Percentiles rank a stretch among this genome's conserved stretches.
These are phyloP conservation scores for Aradophagus sp. DNA, from an alignment of 1,140 invertebrate genomes.

Conservation along the genomic window DNA sequence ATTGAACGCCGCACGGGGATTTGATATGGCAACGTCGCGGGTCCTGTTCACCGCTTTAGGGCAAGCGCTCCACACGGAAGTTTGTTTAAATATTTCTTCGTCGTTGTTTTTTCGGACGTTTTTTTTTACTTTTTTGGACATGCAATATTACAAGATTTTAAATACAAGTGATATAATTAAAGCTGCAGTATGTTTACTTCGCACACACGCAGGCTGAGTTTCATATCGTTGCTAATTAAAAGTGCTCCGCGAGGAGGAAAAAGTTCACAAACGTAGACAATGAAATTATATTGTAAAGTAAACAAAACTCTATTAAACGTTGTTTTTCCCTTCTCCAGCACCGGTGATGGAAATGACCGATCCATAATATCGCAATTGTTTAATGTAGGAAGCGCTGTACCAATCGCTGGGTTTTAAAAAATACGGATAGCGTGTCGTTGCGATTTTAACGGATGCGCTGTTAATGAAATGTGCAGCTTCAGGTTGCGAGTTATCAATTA, in stretches of 20 bases:
- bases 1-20: too few species aligned
- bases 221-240: slow-evolving; percentile 57
- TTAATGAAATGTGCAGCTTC: slow-evolving; percentile 15
- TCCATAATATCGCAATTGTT: slow-evolving; percentile 51
- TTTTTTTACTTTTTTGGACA: slow-evolving; percentile 36
- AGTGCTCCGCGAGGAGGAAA: slow-evolving; percentile 47
- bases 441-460: slow-evolving; percentile 10
- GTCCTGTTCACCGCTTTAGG: too few species aligned
- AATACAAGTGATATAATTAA: slow-evolving; percentile 56
- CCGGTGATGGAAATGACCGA: slow-evolving; percentile 34
- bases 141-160: slow-evolving; percentile 46
- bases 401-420: slow-evolving; percentile 1
- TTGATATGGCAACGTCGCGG: too few species aligned
- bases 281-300: slow-evolving; percentile 59
- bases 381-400: slow-evolving; percentile 17
- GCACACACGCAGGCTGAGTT: slow-evolving; percentile 46
- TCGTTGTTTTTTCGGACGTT: slow-evolving; percentile 24
- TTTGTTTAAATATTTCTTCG: slow-evolving; percentile 14
- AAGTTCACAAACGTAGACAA: slow-evolving; percentile 54
- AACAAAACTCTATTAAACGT: slow-evolving; percentile 55
- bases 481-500: slow-evolving; percentile 23
- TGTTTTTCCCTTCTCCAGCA: slow-evolving; percentile 34
- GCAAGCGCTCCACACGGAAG: slow-evolving; percentile 2
- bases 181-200: slow-evolving; percentile 46
- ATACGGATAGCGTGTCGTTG: slow-evolving; percentile 8